Conservation (phyloP, 2,797 vertebrate genomes). For the Paratrypauchen microcephalus region DNA sequence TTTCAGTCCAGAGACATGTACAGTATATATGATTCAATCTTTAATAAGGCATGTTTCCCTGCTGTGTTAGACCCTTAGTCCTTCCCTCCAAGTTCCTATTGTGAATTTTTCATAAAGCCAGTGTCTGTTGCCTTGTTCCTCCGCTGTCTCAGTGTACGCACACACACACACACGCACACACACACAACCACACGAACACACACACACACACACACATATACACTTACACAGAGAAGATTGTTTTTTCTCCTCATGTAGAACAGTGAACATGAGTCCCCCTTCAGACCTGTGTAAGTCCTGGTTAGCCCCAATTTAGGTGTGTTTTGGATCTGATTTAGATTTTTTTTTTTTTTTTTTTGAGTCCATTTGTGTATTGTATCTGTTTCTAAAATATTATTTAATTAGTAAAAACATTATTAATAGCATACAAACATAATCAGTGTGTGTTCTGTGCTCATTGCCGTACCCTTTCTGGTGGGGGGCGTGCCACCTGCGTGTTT, state of each 20-base stretch:
- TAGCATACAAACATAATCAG: background rate
- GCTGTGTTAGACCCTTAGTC: constrained; percentile 44
- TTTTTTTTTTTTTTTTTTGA: background rate
- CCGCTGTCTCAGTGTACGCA: constrained; percentile 59
- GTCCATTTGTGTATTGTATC: background rate
- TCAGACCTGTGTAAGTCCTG: background rate
- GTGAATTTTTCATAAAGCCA: constrained; percentile 69
- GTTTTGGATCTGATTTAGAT: background rate
- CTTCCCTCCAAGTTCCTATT: constrained; percentile 57
- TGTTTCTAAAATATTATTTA: background rate
- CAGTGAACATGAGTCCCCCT: constrained; percentile 40
- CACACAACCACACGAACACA: too few species aligned
- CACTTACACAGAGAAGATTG: constrained; percentile 26
- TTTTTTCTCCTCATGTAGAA: constrained; percentile 34
- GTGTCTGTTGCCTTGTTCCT: constrained; percentile 61
- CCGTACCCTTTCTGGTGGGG: background rate
- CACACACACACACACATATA: too few species aligned
- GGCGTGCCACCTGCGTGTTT: background rate
- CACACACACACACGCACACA: constrained; percentile 3
- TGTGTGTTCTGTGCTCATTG: background rate
- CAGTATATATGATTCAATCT: constrained; percentile 62
- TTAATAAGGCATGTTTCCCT: constrained; percentile 67
- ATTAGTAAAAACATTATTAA: background rate
- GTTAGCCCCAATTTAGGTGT: background rate
- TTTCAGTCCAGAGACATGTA: constrained; percentile 45